Base-by-base conservation (phyloP, 2,888 invertebrate genomes). In the Enchytraeus crypticus region DNA sequence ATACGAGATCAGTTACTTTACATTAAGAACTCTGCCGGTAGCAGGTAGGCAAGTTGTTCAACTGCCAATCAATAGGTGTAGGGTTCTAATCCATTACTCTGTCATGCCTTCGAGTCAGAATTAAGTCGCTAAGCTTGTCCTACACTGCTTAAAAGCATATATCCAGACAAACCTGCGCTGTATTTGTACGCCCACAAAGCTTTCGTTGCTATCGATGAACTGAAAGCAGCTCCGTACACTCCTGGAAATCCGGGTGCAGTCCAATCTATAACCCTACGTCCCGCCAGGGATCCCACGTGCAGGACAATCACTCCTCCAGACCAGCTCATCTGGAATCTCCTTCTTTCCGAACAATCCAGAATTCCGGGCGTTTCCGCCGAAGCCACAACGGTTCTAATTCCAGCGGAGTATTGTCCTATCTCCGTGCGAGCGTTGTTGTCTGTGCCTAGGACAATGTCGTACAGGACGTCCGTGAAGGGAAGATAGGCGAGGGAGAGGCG, bases 281-380 rank as follows among this genome's bases (percentile, higher is more conserved):
- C 57, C 26, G 45, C 27, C 26, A 30, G 30, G 5, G 57, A 57
- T 21, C 46, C 45, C 26, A 32, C n/a, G 21, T 30, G 43, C 5
- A 61, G 51, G 43, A 57, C 38, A 14, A 61, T 38, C 23, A 43
- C 5, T 27, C 61, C 61, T 5, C 30, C 32, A n/a, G n/a, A 51
- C 61, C 61, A 61, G 33, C 57, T 61, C 14, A 61, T 49, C 57
- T 51, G 57, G 53, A 57, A 61, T 21, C 30, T 51, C 58, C 57
- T 47, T 46, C 11, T 45, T 27, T 53, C 53, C 23, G 51, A 27
- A 45, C 58, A 59, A 27, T 18, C 18, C 29, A 61, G 29, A 38
- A 61, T 61, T 29, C 51, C 61, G 18, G 53, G 58, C n/a, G 61
- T 61, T 27, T 53, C 47, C 5, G 51, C 58, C 1, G n/a, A 14